Conservation (phyloP, 2,797 vertebrate species). For the Loriculus beryllinus region DNA sequence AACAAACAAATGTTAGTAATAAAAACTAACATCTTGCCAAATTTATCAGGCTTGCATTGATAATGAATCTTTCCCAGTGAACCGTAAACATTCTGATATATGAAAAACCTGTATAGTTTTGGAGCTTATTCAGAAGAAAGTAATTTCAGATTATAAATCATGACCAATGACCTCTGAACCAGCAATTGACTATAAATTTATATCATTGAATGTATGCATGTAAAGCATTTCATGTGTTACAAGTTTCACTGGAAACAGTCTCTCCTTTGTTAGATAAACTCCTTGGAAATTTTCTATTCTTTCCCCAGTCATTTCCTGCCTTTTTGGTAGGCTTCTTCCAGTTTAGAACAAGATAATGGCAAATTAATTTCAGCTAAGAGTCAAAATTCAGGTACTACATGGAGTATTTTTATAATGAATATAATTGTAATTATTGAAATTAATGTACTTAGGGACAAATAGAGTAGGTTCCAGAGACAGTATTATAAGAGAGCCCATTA, state of each 20-base stretch:
- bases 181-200: background rate
- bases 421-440: slow-evolving; percentile 36
- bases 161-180: background rate
- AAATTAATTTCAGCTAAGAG: slow-evolving; percentile 28
- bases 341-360: slow-evolving; percentile 21
- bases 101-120: background rate
- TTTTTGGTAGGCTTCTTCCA: background rate
- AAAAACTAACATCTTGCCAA: background rate
- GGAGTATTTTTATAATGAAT: slow-evolving; percentile 20
- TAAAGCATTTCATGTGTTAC: background rate
- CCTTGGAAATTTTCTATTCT: background rate
- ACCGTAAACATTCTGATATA: background rate
- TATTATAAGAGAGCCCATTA: background rate
- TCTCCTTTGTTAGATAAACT: background rate
- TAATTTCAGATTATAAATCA: slow-evolving; percentile 12
- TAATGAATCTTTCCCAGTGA: slow-evolving; percentile 11
- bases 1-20: slow-evolving; percentile 11
- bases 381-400: background rate
- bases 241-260: background rate
- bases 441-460: slow-evolving; percentile 2
- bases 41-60: slow-evolving; percentile 35
- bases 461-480: background rate
- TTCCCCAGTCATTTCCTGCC: background rate
- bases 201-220: background rate
- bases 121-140: background rate